A percentile compares a stretch with the other conserved stretches of the same genome.
phyloP scores from a whole-genome alignment of 1,140 invertebrate genomes.

The Platyura marginata region DNA sequence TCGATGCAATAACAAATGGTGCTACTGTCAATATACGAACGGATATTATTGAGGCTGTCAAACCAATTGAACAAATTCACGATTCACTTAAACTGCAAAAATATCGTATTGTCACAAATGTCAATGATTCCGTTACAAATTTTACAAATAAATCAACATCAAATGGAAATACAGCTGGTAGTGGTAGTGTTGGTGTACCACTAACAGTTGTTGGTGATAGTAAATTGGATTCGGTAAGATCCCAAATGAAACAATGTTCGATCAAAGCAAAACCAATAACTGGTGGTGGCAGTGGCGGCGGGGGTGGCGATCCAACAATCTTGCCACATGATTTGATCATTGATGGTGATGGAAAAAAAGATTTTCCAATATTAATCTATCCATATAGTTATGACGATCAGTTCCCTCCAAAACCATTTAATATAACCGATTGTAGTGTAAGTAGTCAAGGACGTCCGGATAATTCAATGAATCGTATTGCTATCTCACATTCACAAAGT shows the following conservation, averaged over 20 bases:
- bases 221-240: neutral
- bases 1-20: slow-evolving; percentile 12
- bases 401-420: too few relatives aligned
- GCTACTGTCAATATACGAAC: neutral
- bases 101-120: slow-evolving; percentile 1
- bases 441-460: slow-evolving; percentile 27
- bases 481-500: slow-evolving; percentile 21
- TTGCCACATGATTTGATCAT: too few relatives aligned
- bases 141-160: neutral
- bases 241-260: slow-evolving; percentile 14
- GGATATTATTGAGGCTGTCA: neutral
- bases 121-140: neutral
- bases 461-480: slow-evolving; percentile 27
- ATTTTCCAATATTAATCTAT: too few relatives aligned
- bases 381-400: too few relatives aligned
- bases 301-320: too few relatives aligned
- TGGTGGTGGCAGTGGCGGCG: slow-evolving; percentile 11
- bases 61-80: neutral
- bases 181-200: neutral
- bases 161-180: neutral
- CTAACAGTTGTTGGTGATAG: too few relatives aligned
- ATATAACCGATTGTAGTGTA: slow-evolving; percentile 24
- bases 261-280: slow-evolving; percentile 15
- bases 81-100: slow-evolving; percentile 3
- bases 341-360: too few relatives aligned